phyloP scores from a whole-genome alignment of 2,113 vertebrate genomes.

The Nannospalax galili region DNA sequence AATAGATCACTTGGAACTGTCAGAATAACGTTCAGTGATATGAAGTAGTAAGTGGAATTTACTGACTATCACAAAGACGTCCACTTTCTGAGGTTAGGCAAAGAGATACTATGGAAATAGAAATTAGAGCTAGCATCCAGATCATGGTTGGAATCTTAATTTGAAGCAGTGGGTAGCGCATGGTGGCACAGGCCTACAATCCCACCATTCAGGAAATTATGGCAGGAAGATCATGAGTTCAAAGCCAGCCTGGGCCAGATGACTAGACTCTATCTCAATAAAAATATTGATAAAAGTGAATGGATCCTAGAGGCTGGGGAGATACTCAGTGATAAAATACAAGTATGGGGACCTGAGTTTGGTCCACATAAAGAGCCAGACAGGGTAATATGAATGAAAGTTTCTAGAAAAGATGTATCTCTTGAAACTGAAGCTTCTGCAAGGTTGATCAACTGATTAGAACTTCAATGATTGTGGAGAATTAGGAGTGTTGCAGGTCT shows the following conservation, averaged over 20 bases:
- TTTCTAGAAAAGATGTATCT: too few relatives aligned
- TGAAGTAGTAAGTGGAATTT: background rate
- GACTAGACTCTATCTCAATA: background rate
- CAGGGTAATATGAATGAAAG: too few relatives aligned
- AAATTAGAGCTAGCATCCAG: too few relatives aligned
- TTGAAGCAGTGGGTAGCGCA: background rate
- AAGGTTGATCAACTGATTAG: too few relatives aligned
- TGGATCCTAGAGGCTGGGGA: background rate
- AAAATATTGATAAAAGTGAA: too few relatives aligned
- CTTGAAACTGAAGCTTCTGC: too few relatives aligned
- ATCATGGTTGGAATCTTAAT: too few relatives aligned
- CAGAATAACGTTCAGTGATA: background rate
- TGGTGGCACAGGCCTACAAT: background rate
- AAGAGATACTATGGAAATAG: background rate
- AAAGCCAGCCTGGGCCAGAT: background rate
- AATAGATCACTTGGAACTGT: background rate
- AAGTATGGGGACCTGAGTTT: too few relatives aligned
- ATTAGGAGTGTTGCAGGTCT: too few relatives aligned
- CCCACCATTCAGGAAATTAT: background rate
- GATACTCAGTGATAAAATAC: too few relatives aligned
- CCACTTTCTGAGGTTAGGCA: background rate
- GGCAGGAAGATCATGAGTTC: background rate
- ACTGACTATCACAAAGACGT: background rate
- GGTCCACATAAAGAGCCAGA: too few relatives aligned
- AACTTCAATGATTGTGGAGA: too few relatives aligned